Base-by-base conservation (phyloP, 2,888 invertebrate species). In the Tupiocoris notatus region DNA sequence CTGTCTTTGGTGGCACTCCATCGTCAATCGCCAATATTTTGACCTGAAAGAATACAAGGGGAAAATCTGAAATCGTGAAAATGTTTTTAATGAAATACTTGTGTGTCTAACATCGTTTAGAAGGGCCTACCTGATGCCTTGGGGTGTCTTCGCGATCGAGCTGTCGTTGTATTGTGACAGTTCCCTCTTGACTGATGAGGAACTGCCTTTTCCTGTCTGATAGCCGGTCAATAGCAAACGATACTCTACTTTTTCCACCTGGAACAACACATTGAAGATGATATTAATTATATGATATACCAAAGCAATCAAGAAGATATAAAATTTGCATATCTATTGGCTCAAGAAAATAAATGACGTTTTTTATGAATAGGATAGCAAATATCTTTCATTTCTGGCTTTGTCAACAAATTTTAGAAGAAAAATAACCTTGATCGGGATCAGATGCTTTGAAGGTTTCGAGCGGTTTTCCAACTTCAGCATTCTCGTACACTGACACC, bases 11-110 rank as follows among this genome's bases (percentile, higher is more conserved):
- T 1, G 96, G 96, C 17, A 93, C 90, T 1, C 96, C 96, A 83
- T 96, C 95, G 83, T 97, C 96, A 82, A 96, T 95, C 1, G 97
- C 97, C 82, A 97, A 86, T 80, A 97, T 96, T 86, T 96, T 96
- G 2, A 97, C 95, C 86, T 86, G 77, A 1, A 81, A 79, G 24
- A 22, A n/a, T n/a, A n/a, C n/a, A n/a, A n/a, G 74, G 18, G 59
- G 78, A 21, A 54, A 18, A 63, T 16, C 39, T 65, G 1, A 59
- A 16, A n/a, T 18, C 17, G n/a, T 61, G n/a, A n/a, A n/a, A n/a
- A n/a, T n/a, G n/a, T n/a, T n/a, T n/a, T n/a, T n/a, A n/a, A n/a
- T n/a, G n/a, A n/a, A n/a, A n/a, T n/a, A n/a, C n/a, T n/a, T n/a
- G n/a, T n/a, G n/a, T n/a, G n/a, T n/a, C n/a, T n/a, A n/a, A n/a